Conservation (phyloP, 2,113 vertebrate species). For the Nibea albiflora region DNA sequence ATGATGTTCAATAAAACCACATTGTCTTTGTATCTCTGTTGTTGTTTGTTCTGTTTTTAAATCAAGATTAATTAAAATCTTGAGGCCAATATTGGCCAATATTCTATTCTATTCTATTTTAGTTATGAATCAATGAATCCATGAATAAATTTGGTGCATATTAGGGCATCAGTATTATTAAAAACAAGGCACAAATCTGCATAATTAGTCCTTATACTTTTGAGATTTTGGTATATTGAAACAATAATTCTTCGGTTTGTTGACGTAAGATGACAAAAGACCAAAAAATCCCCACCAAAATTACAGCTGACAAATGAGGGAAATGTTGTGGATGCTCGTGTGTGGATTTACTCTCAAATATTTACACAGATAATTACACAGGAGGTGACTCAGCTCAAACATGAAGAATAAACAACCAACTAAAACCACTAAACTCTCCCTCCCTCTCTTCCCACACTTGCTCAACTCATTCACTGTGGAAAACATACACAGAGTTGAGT, state of each 20-base stretch:
- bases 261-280: neutral
- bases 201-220: neutral
- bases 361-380: neutral
- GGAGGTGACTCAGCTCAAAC: constrained; percentile 6
- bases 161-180: neutral
- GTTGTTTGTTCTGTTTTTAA: neutral
- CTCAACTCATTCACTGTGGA: constrained; percentile 21
- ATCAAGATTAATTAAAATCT: neutral
- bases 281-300: neutral
- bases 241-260: neutral
- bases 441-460: constrained; percentile 10
- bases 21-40: constrained; percentile 7
- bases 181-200: neutral
- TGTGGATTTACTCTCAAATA: constrained; percentile 4
- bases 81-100: neutral
- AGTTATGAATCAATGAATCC: neutral
- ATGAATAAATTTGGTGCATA: neutral
- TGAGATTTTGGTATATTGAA: neutral
- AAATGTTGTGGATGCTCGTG: neutral
- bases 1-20: constrained; percentile 10
- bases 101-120: no score
- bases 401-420: neutral
- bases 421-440: neutral
- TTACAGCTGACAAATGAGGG: neutral
- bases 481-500: constrained; percentile 43